Percentiles rank a stretch among this genome's conserved stretches.
These are phyloP conservation scores for Epinephelus cyanopodus DNA, from an alignment of 2,113 vertebrate species.

Conservation along the genomic window DNA sequence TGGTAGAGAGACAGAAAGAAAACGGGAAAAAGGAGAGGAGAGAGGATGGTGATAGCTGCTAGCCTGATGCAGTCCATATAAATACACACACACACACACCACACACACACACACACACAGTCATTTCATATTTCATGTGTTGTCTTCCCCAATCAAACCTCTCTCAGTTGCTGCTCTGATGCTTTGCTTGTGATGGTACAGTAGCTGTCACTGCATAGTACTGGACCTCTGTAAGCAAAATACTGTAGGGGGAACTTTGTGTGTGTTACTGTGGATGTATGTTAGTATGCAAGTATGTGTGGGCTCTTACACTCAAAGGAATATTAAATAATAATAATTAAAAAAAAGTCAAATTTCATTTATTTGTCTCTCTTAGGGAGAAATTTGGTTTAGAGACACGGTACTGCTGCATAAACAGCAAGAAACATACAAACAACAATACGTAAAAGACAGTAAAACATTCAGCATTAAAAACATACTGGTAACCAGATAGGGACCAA, in stretches of 20 bases:
- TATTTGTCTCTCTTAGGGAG: too few species aligned
- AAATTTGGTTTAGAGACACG: too few species aligned
- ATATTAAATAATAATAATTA: too few species aligned
- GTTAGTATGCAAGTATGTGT: neutral
- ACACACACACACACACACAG: conserved; percentile 11
- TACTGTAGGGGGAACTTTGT: neutral
- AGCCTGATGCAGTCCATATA: conserved; percentile 11
- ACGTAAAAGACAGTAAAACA: too few species aligned
- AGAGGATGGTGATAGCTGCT: conserved; percentile 15
- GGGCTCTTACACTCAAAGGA: too few species aligned
- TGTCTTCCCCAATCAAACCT: conserved; percentile 22
- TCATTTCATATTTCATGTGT: conserved; percentile 51
- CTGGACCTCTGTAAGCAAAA: neutral
- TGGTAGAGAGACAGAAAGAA: conserved; percentile 3
- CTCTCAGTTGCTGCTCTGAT: conserved; percentile 17
- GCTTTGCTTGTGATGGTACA: conserved; percentile 1
- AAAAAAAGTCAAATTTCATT: too few species aligned
- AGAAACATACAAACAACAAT: too few species aligned
- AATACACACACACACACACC: neutral
- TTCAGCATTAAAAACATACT: too few species aligned
- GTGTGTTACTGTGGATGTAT: neutral
- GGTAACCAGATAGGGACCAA: too few species aligned
- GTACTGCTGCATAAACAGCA: too few species aligned
- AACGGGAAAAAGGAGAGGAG: neutral
- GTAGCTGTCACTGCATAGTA: neutral